Evolutionary conservation across 2,797 vertebrate species (phyloP).

Genomic region (Malacoraja senta): DNA sequence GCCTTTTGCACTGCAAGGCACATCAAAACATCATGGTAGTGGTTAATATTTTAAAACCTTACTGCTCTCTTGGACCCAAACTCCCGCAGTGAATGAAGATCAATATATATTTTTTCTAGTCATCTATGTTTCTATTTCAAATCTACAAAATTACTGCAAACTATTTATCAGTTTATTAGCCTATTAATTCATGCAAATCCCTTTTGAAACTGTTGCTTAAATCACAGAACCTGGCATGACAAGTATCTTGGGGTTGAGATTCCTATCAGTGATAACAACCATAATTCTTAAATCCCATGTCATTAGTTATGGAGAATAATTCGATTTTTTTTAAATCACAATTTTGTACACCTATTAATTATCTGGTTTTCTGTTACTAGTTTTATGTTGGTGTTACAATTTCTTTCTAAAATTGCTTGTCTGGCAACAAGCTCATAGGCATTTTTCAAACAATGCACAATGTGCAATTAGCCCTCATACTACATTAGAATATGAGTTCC

Average conservation of each 20-base stretch:
- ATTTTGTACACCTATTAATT: background rate
- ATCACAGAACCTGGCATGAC: background rate
- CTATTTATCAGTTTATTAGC: conserved; percentile 39
- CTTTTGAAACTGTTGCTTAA: background rate
- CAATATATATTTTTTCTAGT: conserved; percentile 46
- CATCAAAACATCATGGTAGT: conserved; percentile 43
- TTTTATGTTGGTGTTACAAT: background rate
- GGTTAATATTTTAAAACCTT: conserved; percentile 48
- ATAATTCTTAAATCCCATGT: background rate
- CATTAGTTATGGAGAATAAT: background rate
- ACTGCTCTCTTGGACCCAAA: conserved; percentile 39
- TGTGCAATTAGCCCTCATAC: background rate
- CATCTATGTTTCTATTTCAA: conserved; percentile 42
- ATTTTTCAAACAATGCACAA: background rate
- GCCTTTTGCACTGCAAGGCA: conserved; percentile 38
- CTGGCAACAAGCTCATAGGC: background rate
- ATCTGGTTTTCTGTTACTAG: no score
- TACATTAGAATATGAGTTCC: background rate
- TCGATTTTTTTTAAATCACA: background rate
- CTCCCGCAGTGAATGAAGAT: conserved; percentile 46
- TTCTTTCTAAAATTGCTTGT: background rate
- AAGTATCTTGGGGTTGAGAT: background rate
- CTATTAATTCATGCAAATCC: conserved; percentile 27
- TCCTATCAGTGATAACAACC: background rate
- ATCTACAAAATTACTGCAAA: conserved; percentile 40